Evolutionary conservation across 2,113 vertebrate species (phyloP), one percentile per base, ranked within the genome.

Genomic region (Halcyon senegalensis): DNA sequence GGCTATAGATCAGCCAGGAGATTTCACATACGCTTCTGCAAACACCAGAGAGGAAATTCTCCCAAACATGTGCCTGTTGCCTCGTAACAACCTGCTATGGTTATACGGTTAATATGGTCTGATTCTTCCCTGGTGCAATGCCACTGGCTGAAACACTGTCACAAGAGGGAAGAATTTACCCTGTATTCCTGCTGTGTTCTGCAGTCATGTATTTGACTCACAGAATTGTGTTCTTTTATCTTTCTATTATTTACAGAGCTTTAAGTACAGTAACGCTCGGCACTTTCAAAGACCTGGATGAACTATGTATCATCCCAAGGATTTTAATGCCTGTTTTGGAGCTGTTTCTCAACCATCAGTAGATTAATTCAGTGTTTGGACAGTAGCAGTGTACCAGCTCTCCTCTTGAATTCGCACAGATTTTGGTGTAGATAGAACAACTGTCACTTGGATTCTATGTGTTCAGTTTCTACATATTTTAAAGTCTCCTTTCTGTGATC

Each of bases 61-160:
- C 69, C 78, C 77, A 73, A 62, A 66, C 15, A 83, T 16, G n/a
- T 79, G 78, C 60, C 74, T 83, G 41, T 39, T 89, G 60, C 31
- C 33, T 80, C 63, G 48, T 59, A 92, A 72, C 50, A 78, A 80
- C 25, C 23, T 91, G n/a, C 59, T 80, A 33, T 5, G 35, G 35
- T 35, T 35, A 35, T 35, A 35, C 35, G 35, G 35, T 35, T 35
- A 35, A 68, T 12, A 59, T 0, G 0, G n/a, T n/a, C 35, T 0
- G 1, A 5, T 72, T 80, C 62, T 93, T 80, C 60, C 50, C 46
- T 59, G 35, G 30, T 76, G n/a, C 51, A 90, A 93, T 33, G 39
- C 16, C 70, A 83, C 66, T 68, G 69, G 43, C 28, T 73, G 79
- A 44, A 93, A 83, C 27, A 50, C 35, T 74, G 74, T 41, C 69